Evolutionary conservation across 2,888 invertebrate species (phyloP).

Genomic region (Conchocele bisecta): DNA sequence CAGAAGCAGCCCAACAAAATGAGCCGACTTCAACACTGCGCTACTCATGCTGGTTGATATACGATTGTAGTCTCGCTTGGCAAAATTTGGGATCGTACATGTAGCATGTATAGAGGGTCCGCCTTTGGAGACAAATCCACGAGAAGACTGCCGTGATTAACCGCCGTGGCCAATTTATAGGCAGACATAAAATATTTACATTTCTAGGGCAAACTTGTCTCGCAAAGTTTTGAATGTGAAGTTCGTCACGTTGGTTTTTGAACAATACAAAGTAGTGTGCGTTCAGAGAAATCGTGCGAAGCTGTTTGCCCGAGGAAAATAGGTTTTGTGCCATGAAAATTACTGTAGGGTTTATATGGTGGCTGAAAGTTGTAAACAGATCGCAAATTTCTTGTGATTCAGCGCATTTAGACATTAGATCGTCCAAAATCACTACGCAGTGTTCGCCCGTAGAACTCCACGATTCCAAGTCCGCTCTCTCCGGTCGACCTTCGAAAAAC

Average conservation of each 20-base stretch:
- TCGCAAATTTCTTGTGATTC: slow-evolving; percentile 1
- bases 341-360: slow-evolving; percentile 11
- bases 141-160: slow-evolving; percentile 1
- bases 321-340: slow-evolving; percentile 22
- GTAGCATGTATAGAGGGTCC: slow-evolving; percentile 5
- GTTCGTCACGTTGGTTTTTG: slow-evolving; percentile 8
- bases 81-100: slow-evolving; percentile 12
- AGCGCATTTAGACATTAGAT: slow-evolving; percentile 2
- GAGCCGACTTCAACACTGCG: background rate
- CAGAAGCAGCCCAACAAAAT: slow-evolving; percentile 9
- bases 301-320: background rate
- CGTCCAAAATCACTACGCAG: background rate
- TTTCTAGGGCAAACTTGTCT: slow-evolving; percentile 1
- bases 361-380: background rate
- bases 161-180: background rate
- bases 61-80: slow-evolving; percentile 5
- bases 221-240: slow-evolving; percentile 19
- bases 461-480: background rate
- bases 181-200: background rate
- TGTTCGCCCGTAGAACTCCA: background rate
- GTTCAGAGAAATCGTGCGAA: slow-evolving; percentile 19
- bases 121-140: slow-evolving; percentile 13
- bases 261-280: slow-evolving; percentile 26
- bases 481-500: background rate
- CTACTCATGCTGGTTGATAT: slow-evolving; percentile 7